Evolutionary conservation across 2,888 invertebrate genomes (phyloP), one percentile per base, ranked within the genome.

Genomic region (Nowickia ferox): DNA sequence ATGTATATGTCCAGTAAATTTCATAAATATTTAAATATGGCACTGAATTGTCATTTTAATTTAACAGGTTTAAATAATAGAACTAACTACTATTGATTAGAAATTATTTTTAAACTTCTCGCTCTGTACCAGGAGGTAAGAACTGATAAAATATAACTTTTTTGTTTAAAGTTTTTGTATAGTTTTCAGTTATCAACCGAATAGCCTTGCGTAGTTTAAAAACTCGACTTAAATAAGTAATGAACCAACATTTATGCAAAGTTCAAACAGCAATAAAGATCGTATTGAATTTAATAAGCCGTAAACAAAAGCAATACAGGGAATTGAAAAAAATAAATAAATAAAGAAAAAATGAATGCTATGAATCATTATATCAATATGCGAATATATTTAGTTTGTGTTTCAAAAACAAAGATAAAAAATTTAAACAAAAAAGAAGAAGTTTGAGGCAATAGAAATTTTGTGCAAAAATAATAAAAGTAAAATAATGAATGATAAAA

Each of bases 261-360:
- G 76, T 82, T 82, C 63, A 71, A 77, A 83, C 65, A 83, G 65
- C 75, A 69, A 82, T 57, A 76, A 76, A 80, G 17, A 76, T 75
- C n/a, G 53, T 76, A 63, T 76, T 76, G 69, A 76, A 76, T 76
- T 82, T 55, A 76, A 80, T 46, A 66, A 65, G 46, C 19, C 63
- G 48, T 65, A 65, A 65, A 55, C 38, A 78, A 65, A 46, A 79
- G 46, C 61, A 63, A 79, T 42, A 72, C 72, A 68, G 51, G 51
- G 77, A 78, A 61, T 51, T 38, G 4, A 30, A 30, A 30, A 30
- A 30, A 30, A 30, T 22, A 30, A 30, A 30, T 30, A 30, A 30
- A 30, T 30, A 53, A 77, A 59, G n/a, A 38, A 63, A 53, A 68
- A 71, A 44, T 51, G 55, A 30, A n/a, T 19, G 55, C 48, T 68